Evolutionary conservation across 2,797 vertebrate species (phyloP), one percentile per base, ranked within the genome.

Genomic region (Enteromius paludinosus): DNA sequence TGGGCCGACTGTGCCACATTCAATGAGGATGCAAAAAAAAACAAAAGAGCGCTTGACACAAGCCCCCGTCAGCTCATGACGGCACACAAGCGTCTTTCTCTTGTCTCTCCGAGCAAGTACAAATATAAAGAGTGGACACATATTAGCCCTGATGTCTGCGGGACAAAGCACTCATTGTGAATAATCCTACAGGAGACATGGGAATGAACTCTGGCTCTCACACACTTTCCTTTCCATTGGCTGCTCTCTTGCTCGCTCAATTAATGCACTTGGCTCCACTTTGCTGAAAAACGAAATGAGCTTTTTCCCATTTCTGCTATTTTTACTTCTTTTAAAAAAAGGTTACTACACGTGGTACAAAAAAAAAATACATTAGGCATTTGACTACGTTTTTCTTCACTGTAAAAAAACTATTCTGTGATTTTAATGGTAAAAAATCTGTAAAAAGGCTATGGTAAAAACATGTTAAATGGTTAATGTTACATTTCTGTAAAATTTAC

Each of bases 151-250:
- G 85, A 87, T 84, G 87, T 83, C 74, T 68, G 47, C 59, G 38
- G 76, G 62, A 90, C 89, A 91, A 88, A 88, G 89, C 78, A 3
- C 43, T 80, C 86, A 83, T 86, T 91, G 88, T 90, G 83, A 83
- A 87, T 79, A 87, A 88, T 79, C 83, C 81, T 83, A 83, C 83
- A 79, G 78, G 81, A 89, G 83, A 87, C 84, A 88, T 90, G 84
- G 74, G 83, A 88, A 85, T 87, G 78, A 90, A 84, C 79, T 69
- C 75, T 70, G 78, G 78, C 78, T 78, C 76, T 59, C 56, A 33
- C 49, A 87, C 72, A 28, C 20, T 59, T 54, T 75, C 64, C 62
- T 69, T 74, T 62, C 49, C 47, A 68, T 75, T 23, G 38, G 56
- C 38, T 74, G 82, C 45, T 33, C 59, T 71, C 78, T 79, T 79